These are phyloP conservation scores for Macroramphosus scolopax DNA, from an alignment of 2,797 vertebrate species.

Conservation along the genomic window DNA sequence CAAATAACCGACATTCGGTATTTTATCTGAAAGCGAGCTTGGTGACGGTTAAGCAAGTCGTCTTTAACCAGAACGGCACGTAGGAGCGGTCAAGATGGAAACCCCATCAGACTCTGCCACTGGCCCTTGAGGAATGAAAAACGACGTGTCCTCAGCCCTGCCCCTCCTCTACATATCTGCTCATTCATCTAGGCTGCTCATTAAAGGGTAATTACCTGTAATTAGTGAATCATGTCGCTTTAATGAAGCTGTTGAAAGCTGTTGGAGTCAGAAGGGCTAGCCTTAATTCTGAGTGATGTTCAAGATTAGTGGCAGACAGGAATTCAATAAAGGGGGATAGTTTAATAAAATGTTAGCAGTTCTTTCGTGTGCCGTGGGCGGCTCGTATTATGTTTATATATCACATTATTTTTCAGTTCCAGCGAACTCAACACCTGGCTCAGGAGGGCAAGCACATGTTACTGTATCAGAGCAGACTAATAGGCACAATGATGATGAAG, in stretches of 20 bases:
- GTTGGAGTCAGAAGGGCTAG: conserved; percentile 59
- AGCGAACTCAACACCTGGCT: conserved; percentile 56
- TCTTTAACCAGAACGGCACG: conserved; percentile 1
- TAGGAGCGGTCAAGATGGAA: conserved; percentile 16
- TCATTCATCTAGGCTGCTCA: conserved; percentile 67
- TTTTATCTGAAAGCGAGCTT: background rate
- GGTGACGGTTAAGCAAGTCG: background rate
- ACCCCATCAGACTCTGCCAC: conserved; percentile 22
- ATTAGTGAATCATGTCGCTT: conserved; percentile 77
- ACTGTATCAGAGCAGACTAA: conserved; percentile 70
- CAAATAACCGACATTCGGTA: background rate
- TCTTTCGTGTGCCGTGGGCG: conserved; percentile 19
- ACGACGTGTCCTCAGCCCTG: conserved; percentile 40
- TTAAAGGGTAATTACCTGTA: conserved; percentile 79
- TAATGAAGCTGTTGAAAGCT: conserved; percentile 75
- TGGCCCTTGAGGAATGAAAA: conserved; percentile 47
- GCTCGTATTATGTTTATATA: conserved; percentile 52
- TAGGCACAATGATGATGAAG: conserved; percentile 63
- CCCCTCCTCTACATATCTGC: conserved; percentile 63
- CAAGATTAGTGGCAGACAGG: conserved; percentile 60
- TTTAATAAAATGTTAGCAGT: conserved; percentile 55
- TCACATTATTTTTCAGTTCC: conserved; percentile 51
- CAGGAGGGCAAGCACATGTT: conserved; percentile 64
- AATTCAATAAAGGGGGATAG: conserved; percentile 53
- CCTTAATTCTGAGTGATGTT: conserved; percentile 71